Base-by-base conservation (phyloP, 1,140 invertebrate species). In the Hermetia illucens region DNA sequence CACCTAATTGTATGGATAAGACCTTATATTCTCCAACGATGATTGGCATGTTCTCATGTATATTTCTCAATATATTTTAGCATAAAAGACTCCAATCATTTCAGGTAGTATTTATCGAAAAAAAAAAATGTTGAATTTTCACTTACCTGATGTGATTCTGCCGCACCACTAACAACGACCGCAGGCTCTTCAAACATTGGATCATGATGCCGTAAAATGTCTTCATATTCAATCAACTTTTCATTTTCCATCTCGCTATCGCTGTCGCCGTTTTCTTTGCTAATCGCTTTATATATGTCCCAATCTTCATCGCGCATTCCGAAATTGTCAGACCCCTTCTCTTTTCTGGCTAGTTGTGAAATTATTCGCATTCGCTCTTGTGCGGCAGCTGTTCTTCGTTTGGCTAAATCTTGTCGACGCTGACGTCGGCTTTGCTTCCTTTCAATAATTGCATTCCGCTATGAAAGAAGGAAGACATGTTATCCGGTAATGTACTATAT, bases 251-350 rank as follows among this genome's bases (percentile, higher is more conserved):
- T 77, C 53, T 94, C 90, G 24, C 87, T 91, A 53, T 94, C 89
- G 1, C 84, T 88, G 34, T 62, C 55, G 21, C 53, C 58, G 58
- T 72, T 69, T 64, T 86, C 84, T 62, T 72, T 74, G 53, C 79
- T 83, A 35, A 91, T 90, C 31, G 79, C 80, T 68, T 93, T 93
- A 54, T 95, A 95, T 2, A 93, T 87, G 63, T 93, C 86, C 90
- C 90, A 95, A 56, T 95, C 89, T 57, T 89, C 85, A 61, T 94
- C 89, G 47, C 85, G 73, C 63, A 82, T 77, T 19, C 90, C 90
- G 68, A 95, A 95, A 55, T 87, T 88, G 54, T 92, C 87, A 39
- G 86, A 81, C 38, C 85, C 83, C 57, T 88, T 89, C 47, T 83
- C 74, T 52, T 79, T 82, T 29, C 74, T 69, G 16, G 88, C 88